Percentiles rank a stretch among this genome's conserved stretches.
These are phyloP conservation scores for Poecilus cupreus DNA, from an alignment of 2,888 invertebrate genomes.

Conservation along the genomic window DNA sequence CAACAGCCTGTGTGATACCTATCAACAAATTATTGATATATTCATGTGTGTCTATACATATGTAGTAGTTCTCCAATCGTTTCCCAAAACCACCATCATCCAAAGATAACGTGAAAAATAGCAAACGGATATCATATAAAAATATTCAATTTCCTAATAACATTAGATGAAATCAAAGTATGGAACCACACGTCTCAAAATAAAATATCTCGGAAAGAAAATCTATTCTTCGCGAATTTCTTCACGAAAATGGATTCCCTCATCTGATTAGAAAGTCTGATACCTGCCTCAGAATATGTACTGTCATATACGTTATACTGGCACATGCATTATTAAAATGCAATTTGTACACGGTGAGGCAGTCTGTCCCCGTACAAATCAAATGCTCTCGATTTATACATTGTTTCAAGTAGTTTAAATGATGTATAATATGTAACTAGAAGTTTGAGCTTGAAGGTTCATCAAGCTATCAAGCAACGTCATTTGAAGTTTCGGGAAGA, in stretches of 20 bases:
- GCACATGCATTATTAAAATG: conserved; percentile 4
- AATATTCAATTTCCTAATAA: conserved; percentile 27
- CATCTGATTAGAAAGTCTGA: conserved; percentile 12
- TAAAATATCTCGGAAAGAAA: conserved; percentile 8
- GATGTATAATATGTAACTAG: no score
- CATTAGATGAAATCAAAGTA: conserved; percentile 20
- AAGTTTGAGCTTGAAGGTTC: no score
- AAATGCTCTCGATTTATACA: not conserved
- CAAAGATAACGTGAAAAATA: not conserved
- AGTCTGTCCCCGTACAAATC: not conserved
- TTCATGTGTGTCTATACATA: not conserved
- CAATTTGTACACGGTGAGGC: not conserved
- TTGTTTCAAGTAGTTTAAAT: not conserved
- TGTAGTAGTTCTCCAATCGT: not conserved
- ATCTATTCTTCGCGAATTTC: not conserved
- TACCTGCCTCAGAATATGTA: not conserved
- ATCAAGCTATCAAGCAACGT: no score
- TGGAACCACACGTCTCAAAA: not conserved
- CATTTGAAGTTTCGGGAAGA: no score
- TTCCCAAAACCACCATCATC: not conserved
- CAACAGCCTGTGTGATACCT: no score
- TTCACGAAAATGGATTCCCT: not conserved
- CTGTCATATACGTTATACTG: not conserved
- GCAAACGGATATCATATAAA: conserved; percentile 20
- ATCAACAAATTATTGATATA: no score